phyloP scores from a whole-genome alignment of 2,888 invertebrate genomes.

The Drosophila setosimentum region DNA sequence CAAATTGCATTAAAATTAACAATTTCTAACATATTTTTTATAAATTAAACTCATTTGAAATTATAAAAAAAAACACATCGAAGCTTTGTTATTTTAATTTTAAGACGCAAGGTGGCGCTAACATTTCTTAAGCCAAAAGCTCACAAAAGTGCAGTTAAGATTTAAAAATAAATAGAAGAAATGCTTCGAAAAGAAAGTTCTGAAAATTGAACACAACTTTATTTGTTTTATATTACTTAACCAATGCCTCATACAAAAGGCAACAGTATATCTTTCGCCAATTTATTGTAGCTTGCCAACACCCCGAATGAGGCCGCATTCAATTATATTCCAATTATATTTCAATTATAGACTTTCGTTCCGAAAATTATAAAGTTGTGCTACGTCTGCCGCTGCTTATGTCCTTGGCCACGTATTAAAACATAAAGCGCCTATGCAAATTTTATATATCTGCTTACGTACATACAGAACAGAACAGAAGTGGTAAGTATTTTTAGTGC shows the following conservation, averaged over 20 bases:
- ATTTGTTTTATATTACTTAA: neutral
- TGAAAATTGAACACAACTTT: neutral
- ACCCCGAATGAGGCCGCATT: constrained; percentile 36
- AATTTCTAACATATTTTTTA: neutral
- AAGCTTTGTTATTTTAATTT: constrained; percentile 13
- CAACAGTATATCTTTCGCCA: neutral
- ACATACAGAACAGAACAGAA: constrained; percentile 16
- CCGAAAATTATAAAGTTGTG: constrained; percentile 36
- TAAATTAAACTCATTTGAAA: neutral
- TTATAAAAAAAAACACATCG: neutral
- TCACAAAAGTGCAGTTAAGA: constrained; percentile 25
- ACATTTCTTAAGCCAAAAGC: constrained; percentile 10
- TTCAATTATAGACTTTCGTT: constrained; percentile 65
- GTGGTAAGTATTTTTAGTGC: constrained; percentile 59
- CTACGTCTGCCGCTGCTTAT: constrained; percentile 24
- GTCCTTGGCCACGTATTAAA: constrained; percentile 67
- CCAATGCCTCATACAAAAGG: constrained; percentile 1
- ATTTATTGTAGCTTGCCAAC: constrained; percentile 10
- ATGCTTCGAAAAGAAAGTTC: neutral
- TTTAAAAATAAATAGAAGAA: constrained; percentile 12
- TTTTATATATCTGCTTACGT: constrained; percentile 6
- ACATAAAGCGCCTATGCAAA: constrained; percentile 42
- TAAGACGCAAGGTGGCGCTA: constrained; percentile 39
- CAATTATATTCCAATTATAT: constrained; percentile 70
- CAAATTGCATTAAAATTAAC: neutral